These are phyloP conservation scores for Noturus placidus DNA, from an alignment of 2,113 vertebrate genomes.

Conservation along the genomic window DNA sequence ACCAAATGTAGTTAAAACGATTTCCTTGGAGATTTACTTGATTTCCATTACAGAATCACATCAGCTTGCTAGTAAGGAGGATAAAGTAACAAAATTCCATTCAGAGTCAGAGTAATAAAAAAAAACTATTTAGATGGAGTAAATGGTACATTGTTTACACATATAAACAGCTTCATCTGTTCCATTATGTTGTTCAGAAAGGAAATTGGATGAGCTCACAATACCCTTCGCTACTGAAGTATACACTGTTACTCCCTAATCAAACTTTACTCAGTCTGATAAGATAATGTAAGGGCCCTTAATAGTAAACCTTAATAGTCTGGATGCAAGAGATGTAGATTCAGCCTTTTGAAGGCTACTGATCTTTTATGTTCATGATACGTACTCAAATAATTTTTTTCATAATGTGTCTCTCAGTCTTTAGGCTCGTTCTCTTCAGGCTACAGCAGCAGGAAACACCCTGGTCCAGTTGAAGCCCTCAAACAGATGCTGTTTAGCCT, in stretches of 20 bases:
- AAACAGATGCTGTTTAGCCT: conserved; percentile 80
- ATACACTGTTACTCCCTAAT: background rate
- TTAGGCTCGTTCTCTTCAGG: conserved; percentile 50
- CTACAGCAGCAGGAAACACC: conserved; percentile 65
- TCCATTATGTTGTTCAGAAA: background rate
- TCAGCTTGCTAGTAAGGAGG: background rate
- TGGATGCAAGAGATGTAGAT: background rate
- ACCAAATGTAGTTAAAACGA: background rate
- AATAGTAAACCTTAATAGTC: background rate
- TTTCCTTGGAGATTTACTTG: background rate
- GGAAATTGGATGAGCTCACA: background rate
- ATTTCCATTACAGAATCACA: background rate
- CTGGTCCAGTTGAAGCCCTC: conserved; percentile 79
- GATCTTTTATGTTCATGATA: background rate
- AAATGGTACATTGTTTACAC: background rate
- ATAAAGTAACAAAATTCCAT: background rate
- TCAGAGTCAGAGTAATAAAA: background rate
- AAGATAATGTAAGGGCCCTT: background rate
- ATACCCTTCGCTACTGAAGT: background rate
- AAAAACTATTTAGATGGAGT: background rate
- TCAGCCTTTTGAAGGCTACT: background rate
- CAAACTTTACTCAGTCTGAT: background rate
- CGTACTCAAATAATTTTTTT: background rate
- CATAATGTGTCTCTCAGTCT: conserved; percentile 42
- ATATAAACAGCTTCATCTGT: background rate